Base-by-base conservation (phyloP, 2,113 vertebrate genomes). In the Sceloporus undulatus region DNA sequence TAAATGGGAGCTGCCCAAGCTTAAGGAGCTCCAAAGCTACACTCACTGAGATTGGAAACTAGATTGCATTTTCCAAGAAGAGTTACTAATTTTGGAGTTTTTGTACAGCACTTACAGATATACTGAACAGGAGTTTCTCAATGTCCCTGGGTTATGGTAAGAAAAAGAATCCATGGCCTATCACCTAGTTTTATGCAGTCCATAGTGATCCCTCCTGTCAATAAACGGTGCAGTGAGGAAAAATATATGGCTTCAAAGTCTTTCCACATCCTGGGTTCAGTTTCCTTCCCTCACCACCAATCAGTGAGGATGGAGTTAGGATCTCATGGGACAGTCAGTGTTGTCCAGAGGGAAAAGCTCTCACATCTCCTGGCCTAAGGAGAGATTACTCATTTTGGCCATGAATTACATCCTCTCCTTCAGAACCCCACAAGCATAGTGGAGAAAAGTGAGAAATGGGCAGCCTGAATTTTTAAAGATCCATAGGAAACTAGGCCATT, bases 1-100 rank as follows among this genome's bases (percentile, higher is more conserved):
- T 83, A 70, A 79, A 13, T 2, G 82, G 90, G 77, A 87, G 52
- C 11, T 18, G 18, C 27, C 77, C n/a, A 66, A 56, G 84, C 76
- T 48, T 87, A 79, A 88, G 73, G 11, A 89, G 88, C 85, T 85
- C 87, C 29, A 54, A 65, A 85, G 52, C 52, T 68, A 87, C 65
- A 6, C 0, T 21, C 56, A 1, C 7, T 62, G 29, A 5, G 66
- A 78, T 84, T 81, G 56, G 71, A 75, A 88, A 54, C 83, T 82
- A 85, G 78, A 19, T 82, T 29, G 34, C 0, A 1, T 10, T 70
- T 89, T 65, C 92, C 85, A 40, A 79, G 79, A 80, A 83, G 19
- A 21, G 10, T 21, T 16, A 2, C 59, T 85, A 23, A 68, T 66
- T 34, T 14, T 14, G 21, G 34, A 86, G 34, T 56, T 77, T 62